Percentiles rank a stretch among this genome's conserved stretches.
These are phyloP conservation scores for Tachuris rubrigastra DNA, from an alignment of 2,113 vertebrate genomes.

Conservation along the genomic window DNA sequence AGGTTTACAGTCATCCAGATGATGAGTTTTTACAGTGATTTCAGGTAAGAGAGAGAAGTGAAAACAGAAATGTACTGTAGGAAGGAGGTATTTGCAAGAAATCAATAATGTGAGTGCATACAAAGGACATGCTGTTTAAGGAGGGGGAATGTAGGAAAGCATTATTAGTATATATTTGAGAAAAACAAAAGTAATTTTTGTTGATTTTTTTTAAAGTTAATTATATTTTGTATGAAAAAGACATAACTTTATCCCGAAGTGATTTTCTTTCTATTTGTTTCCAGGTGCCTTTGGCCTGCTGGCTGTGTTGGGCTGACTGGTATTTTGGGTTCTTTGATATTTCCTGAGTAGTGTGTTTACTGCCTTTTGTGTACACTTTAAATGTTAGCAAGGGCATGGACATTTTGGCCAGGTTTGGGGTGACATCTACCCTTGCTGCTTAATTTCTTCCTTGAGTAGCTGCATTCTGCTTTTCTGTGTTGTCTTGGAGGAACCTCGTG, in stretches of 20 bases:
- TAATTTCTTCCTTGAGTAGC: not conserved
- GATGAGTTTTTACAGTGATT: not conserved
- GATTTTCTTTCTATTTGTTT: not conserved
- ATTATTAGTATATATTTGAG: not conserved
- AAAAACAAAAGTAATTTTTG: not conserved
- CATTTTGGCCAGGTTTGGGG: not conserved
- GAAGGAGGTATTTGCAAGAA: not conserved
- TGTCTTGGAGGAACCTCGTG: rapidly evolving
- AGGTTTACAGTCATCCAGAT: not conserved
- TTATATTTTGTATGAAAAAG: not conserved
- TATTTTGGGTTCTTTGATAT: not conserved
- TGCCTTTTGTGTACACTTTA: not conserved
- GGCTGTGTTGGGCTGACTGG: not conserved
- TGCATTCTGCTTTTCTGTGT: not conserved
- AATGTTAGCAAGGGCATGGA: not conserved
- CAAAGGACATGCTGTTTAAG: not conserved
- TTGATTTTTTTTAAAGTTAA: not conserved
- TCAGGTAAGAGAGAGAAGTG: not conserved
- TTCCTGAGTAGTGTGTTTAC: not conserved
- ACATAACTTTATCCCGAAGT: not conserved
- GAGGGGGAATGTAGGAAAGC: not conserved
- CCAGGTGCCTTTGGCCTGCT: not conserved
- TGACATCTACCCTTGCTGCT: not conserved
- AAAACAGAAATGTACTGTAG: not conserved
- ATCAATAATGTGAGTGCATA: not conserved